phyloP scores from a whole-genome alignment of 2,888 invertebrate genomes.

The Rhaphigaster nebulosa region DNA sequence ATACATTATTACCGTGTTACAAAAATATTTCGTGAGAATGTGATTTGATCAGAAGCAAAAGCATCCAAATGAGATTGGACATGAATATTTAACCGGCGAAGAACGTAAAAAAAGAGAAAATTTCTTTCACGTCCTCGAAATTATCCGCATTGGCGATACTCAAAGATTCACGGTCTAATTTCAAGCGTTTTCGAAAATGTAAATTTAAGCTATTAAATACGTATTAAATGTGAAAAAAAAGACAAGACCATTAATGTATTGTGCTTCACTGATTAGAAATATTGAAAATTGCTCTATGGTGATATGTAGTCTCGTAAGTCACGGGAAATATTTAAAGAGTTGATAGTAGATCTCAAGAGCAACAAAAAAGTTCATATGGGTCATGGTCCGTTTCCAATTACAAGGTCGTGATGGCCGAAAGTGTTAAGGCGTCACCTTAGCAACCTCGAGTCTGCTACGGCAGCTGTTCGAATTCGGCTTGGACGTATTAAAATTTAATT shows the following conservation, averaged over 20 bases:
- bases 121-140: neutral
- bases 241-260: neutral
- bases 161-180: neutral
- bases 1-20: neutral
- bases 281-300: no score
- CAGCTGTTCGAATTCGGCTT: no score
- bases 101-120: neutral
- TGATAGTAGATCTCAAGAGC: no score
- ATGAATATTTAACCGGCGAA: neutral
- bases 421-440: no score
- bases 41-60: neutral
- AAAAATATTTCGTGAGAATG: neutral
- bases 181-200: neutral
- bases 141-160: neutral
- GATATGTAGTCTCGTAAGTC: no score
- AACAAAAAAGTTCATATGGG: no score
- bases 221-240: neutral
- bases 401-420: no score
- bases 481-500: no score
- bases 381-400: no score
- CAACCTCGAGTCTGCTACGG: no score
- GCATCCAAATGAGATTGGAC: constrained; percentile 17
- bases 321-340: no score
- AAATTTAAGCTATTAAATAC: neutral
- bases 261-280: neutral